Conservation (phyloP, 2,888 invertebrate species). For the Agonum fuliginosum region DNA sequence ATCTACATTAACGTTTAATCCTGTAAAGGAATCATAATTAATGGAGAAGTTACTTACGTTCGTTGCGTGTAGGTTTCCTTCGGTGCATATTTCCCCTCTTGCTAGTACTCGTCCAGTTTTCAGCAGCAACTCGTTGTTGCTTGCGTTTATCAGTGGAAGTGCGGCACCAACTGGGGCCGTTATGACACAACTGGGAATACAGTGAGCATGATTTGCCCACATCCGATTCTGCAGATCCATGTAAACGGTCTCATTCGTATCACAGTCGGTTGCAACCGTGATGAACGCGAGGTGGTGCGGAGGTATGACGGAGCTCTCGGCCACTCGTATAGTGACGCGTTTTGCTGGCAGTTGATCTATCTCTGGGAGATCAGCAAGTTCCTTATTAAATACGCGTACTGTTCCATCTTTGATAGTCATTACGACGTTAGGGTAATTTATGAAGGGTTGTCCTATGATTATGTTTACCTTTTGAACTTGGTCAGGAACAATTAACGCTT, state of each 20-base stretch:
- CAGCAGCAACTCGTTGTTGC: neutral
- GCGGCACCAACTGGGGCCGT: neutral
- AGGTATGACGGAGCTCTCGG: slow-evolving; percentile 7
- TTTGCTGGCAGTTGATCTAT: neutral
- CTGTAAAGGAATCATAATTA: neutral
- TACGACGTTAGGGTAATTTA: slow-evolving; percentile 20
- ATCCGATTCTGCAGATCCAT: neutral
- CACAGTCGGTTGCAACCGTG: neutral
- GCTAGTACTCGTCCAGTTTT: neutral
- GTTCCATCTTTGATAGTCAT: neutral
- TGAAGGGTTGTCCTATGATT: slow-evolving; percentile 30
- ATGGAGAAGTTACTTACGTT: neutral
- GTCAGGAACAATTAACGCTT: neutral
- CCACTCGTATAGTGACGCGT: neutral
- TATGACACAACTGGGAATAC: slow-evolving; percentile 14
- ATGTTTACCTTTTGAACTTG: neutral
- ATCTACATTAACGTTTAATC: neutral
- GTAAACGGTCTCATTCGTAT: neutral
- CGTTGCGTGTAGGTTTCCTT: neutral
- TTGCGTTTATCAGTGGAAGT: neutral
- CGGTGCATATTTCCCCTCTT: neutral
- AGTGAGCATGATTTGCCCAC: neutral
- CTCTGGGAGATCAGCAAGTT: neutral
- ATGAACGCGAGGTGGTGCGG: neutral
- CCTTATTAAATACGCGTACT: neutral